These are phyloP conservation scores for Cremastobaeus sp. DNA, from an alignment of 2,888 invertebrate genomes.

Conservation along the genomic window DNA sequence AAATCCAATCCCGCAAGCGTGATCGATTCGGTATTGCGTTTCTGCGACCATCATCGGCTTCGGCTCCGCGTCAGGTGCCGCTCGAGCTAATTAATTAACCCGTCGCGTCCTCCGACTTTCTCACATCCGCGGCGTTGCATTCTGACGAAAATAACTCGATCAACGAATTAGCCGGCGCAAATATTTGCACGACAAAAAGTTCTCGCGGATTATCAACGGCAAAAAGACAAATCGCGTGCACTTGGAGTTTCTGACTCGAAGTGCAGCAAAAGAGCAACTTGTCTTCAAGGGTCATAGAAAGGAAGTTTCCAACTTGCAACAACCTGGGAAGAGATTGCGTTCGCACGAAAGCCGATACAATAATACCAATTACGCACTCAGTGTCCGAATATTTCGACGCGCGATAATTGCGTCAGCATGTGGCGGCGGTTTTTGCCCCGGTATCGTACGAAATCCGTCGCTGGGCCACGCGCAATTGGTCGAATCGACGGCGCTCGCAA, in stretches of 20 bases:
- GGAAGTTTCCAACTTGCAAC: constrained; percentile 24
- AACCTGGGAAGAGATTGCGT: constrained; percentile 11
- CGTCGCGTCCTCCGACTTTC: too few species aligned
- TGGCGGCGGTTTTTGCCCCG: constrained; percentile 14
- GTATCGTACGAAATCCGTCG: too few species aligned
- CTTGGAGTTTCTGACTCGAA: constrained; percentile 19
- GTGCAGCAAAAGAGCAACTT: constrained; percentile 28
- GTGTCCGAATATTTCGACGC: neutral
- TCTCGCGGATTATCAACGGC: too few species aligned
- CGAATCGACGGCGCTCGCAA: constrained; percentile 25
- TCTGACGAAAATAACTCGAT: constrained; percentile 5
- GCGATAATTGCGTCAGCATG: constrained; percentile 30
- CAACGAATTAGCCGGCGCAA: too few species aligned
- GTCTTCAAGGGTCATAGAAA: constrained; percentile 21
- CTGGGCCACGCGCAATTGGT: too few species aligned
- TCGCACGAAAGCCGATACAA: too few species aligned
- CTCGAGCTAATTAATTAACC: too few species aligned
- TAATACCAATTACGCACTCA: too few species aligned
- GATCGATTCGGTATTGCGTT: constrained; percentile 17
- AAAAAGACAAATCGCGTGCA: constrained; percentile 27
- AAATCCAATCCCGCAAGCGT: constrained; percentile 16
- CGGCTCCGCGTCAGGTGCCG: too few species aligned
- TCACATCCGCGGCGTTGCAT: too few species aligned
- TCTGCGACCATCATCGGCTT: too few species aligned
- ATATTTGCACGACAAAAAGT: too few species aligned